Evolutionary conservation across 2,797 vertebrate genomes (phyloP).

Genomic region (Cynodonichthys magdalenae): DNA sequence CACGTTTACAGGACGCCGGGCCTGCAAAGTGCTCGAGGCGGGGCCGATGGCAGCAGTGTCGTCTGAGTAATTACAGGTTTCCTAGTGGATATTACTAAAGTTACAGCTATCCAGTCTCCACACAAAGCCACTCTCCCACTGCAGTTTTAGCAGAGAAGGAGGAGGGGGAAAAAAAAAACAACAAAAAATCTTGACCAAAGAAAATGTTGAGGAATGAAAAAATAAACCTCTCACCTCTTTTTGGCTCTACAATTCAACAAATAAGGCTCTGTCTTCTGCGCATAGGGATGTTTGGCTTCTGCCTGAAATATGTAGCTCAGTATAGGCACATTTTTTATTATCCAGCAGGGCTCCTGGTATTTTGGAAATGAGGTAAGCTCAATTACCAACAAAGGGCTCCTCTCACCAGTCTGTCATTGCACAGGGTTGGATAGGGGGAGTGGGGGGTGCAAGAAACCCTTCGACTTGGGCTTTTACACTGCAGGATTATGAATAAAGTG

Average conservation of each 20-base stretch:
- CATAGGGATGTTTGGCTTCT: conserved; percentile 47
- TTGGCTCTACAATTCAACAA: conserved; percentile 56
- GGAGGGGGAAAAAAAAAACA: conserved; percentile 10
- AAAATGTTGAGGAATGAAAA: conserved; percentile 54
- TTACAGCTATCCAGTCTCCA: conserved; percentile 72
- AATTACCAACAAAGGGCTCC: conserved; percentile 78
- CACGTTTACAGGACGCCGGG: conserved; percentile 68
- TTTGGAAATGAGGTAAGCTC: conserved; percentile 76
- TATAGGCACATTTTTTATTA: conserved; percentile 69
- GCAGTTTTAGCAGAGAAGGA: conserved; percentile 40
- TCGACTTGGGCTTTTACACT: conserved; percentile 57
- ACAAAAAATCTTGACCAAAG: conserved; percentile 43
- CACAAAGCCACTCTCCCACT: conserved; percentile 63
- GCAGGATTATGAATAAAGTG: conserved; percentile 56
- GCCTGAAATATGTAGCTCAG: conserved; percentile 59
- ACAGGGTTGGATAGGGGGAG: conserved; percentile 54
- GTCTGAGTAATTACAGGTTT: conserved; percentile 88
- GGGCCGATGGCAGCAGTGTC: conserved; percentile 78
- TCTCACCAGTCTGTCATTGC: conserved; percentile 76
- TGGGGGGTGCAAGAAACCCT: conserved; percentile 65
- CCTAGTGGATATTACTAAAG: conserved; percentile 84
- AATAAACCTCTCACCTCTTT: conserved; percentile 51
- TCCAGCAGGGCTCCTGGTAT: conserved; percentile 63
- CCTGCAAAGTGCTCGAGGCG: conserved; percentile 68
- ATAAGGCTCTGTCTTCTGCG: conserved; percentile 57